Evolutionary conservation across 1,140 invertebrate genomes (phyloP).

Genomic region (Elymnias hypermnestra): DNA sequence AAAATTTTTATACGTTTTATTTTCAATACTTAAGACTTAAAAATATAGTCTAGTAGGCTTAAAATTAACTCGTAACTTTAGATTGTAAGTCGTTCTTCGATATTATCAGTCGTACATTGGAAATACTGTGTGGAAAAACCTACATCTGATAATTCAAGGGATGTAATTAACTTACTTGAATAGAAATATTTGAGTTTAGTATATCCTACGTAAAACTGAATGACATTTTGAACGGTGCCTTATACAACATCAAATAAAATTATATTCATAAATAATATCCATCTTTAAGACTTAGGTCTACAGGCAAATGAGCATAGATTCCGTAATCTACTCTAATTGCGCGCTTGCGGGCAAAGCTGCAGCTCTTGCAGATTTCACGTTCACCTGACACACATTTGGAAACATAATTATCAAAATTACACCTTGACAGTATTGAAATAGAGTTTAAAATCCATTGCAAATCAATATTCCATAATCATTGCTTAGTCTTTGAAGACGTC

Average conservation of each 20-base stretch:
- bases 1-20: too few species aligned
- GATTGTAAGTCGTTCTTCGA: too few species aligned
- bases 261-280: conserved; percentile 2
- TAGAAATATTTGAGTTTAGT: too few species aligned
- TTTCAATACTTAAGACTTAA: too few species aligned
- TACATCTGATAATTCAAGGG: too few species aligned
- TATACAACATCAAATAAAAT: neutral
- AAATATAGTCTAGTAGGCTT: too few species aligned
- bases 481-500: neutral
- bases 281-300: conserved; percentile 18
- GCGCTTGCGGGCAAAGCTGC: conserved; percentile 39
- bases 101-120: too few species aligned
- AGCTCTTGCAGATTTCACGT: conserved; percentile 36
- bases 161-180: too few species aligned
- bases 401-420: neutral
- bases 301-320: conserved; percentile 14
- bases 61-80: too few species aligned
- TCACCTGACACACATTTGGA: conserved; percentile 18
- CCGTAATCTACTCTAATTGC: conserved; percentile 34
- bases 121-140: too few species aligned
- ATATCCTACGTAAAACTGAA: too few species aligned
- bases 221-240: too few species aligned
- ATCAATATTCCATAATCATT: neutral
- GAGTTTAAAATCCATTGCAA: conserved; percentile 3
- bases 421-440: conserved; percentile 1